Evolutionary conservation across 1,140 invertebrate genomes (phyloP), one percentile per base, ranked within the genome.

Genomic region (Eriocheir sinensis): DNA sequence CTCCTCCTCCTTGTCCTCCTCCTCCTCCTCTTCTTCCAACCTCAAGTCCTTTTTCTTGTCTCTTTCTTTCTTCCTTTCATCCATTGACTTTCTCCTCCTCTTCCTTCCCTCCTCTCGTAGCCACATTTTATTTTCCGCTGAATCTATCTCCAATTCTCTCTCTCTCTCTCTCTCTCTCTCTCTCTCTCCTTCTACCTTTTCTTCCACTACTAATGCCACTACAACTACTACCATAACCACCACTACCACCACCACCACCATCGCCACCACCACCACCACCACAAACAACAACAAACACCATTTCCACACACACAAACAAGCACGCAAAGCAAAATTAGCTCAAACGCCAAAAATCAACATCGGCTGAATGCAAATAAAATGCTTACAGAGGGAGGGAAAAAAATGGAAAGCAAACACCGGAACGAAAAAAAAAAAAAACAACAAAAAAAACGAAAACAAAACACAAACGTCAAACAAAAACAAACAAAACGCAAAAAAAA

Each of bases 11-110:
- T 12, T 88, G 4, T 21, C 21, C 2, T 6, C 81, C 6, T 30
- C 36, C 81, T 89, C 88, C 88, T n/a, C 27, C 88, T 36, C 3
- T n/a, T 72, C 60, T n/a, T n/a, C 60, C n/a, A n/a, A n/a, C n/a
- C n/a, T n/a, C n/a, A n/a, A n/a, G n/a, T n/a, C n/a, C n/a, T n/a
- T n/a, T n/a, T n/a, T n/a, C n/a, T n/a, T n/a, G n/a, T n/a, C n/a
- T n/a, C 88, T 32, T 30, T n/a, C 48, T 89, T 44, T 48, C 17
- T 32, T 89, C 12, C 48, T 17, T 32, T 15, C 88, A 88, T 30
- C n/a, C 3, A 36, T 88, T 21, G 4, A 2, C 2, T 6, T 34
- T 8, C n/a, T 83, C 81, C n/a, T 9, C 36, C 8, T 89, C 88
- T n/a, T 41, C 88, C 48, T 8, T n/a, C n/a, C 60, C 60, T n/a